These are phyloP conservation scores for Nibea albiflora DNA, from an alignment of 2,113 vertebrate genomes.

Conservation along the genomic window DNA sequence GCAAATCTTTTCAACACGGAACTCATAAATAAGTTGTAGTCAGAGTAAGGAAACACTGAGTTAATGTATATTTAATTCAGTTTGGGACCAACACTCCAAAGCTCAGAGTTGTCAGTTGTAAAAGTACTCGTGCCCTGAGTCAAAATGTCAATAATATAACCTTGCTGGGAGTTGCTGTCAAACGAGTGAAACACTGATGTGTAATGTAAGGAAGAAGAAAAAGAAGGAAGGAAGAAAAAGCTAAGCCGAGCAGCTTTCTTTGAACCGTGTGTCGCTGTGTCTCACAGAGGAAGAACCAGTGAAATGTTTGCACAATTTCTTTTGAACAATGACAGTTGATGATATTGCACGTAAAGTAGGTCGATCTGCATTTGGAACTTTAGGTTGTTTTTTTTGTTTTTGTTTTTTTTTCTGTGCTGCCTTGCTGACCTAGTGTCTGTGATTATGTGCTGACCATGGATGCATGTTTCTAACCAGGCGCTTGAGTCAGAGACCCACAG, in stretches of 20 bases:
- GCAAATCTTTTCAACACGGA: neutral
- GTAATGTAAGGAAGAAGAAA: constrained; percentile 7
- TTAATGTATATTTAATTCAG: constrained; percentile 28
- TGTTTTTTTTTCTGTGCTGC: neutral
- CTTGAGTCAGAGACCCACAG: constrained; percentile 97
- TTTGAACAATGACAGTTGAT: neutral
- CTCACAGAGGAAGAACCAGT: neutral
- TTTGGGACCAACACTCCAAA: constrained; percentile 17
- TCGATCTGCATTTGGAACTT: neutral
- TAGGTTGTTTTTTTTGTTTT: neutral
- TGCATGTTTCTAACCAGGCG: constrained; percentile 88
- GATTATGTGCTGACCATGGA: constrained; percentile 45
- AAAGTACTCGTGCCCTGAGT: constrained; percentile 5
- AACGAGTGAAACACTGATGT: constrained; percentile 22
- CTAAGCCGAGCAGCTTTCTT: constrained; percentile 20
- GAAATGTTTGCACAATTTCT: constrained; percentile 1
- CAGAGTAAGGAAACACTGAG: neutral
- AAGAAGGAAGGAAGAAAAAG: neutral
- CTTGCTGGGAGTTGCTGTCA: constrained; percentile 16
- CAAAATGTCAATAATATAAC: constrained; percentile 23
- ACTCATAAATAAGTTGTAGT: constrained; percentile 16
- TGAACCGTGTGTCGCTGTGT: neutral
- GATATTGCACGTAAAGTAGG: neutral
- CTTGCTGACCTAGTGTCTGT: constrained; percentile 13
- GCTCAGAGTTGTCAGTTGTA: constrained; percentile 14